Conservation (phyloP, 2,113 vertebrate genomes). For the Prunella himalayana region DNA sequence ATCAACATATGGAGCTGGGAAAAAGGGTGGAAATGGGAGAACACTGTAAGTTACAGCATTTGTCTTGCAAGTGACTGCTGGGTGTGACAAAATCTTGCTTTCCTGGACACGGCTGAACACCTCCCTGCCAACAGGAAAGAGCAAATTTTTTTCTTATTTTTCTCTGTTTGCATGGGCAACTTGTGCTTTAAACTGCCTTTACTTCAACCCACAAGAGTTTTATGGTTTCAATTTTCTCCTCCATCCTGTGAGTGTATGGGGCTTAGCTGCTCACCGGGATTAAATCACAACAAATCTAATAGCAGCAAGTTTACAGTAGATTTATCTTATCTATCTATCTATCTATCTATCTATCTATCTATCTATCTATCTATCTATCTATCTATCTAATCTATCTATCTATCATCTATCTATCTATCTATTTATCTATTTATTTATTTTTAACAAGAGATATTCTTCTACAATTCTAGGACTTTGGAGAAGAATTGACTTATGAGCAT, state of each 20-base stretch:
- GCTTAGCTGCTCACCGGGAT: not conserved
- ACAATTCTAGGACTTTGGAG: not conserved
- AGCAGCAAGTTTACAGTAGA: not conserved
- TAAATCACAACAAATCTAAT: not conserved
- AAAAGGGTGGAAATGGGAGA: not conserved
- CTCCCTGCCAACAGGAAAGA: not conserved
- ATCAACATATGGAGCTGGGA: not conserved
- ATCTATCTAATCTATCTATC: too few species aligned
- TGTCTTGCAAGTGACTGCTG: not conserved
- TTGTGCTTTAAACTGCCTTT: not conserved
- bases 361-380: not conserved
- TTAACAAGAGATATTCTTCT: not conserved
- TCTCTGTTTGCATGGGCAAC: accelerated
- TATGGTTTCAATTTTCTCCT: not conserved
- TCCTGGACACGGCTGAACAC: not conserved
- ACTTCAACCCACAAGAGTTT: not conserved
- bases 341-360: not conserved
- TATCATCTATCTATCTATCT: too few species aligned
- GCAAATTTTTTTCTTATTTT: not conserved
- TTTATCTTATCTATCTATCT: not conserved
- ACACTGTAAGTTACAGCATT: accelerated
- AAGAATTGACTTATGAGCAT: accelerated
- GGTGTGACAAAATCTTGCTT: accelerated
- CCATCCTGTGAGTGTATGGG: accelerated
- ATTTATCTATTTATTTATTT: not conserved